These are phyloP conservation scores for Nibea coibor DNA, from an alignment of 2,113 vertebrate species.

Conservation along the genomic window DNA sequence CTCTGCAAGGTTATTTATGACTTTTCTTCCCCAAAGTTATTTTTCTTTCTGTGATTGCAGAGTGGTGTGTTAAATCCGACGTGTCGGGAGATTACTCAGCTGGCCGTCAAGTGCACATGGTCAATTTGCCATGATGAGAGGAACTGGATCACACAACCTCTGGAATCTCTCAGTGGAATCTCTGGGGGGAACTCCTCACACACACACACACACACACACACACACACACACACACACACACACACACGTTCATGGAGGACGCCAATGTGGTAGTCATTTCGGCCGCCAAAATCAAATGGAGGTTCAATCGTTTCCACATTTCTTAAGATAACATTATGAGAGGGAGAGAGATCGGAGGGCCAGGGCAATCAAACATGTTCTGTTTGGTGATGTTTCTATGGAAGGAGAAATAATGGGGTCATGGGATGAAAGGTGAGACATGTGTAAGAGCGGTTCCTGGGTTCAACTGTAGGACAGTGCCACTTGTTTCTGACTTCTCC, in stretches of 20 bases:
- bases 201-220: conserved; percentile 46
- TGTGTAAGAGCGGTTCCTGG: conserved; percentile 69
- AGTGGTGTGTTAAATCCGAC: conserved; percentile 80
- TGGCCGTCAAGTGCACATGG: conserved; percentile 80
- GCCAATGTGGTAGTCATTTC: conserved; percentile 86
- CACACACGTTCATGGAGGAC: conserved; percentile 44
- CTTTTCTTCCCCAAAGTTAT: conserved; percentile 81
- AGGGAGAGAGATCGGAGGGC: conserved; percentile 69
- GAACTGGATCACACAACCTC: conserved; percentile 73
- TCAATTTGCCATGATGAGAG: conserved; percentile 84
- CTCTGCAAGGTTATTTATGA: conserved; percentile 80
- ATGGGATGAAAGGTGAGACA: conserved; percentile 80
- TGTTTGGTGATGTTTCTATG: conserved; percentile 75
- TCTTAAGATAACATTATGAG: conserved; percentile 87
- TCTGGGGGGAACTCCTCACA: conserved; percentile 58
- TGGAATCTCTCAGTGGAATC: conserved; percentile 76
- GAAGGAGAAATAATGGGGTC: conserved; percentile 83
- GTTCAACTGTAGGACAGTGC: conserved; percentile 77
- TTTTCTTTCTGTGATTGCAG: conserved; percentile 82
- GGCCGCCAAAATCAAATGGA: conserved; percentile 78
- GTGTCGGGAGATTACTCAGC: conserved; percentile 81
- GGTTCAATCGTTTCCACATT: conserved; percentile 85
- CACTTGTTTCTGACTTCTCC: conserved; percentile 76
- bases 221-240: conserved; percentile 51
- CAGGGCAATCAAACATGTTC: conserved; percentile 75